phyloP scores from a whole-genome alignment of 2,888 invertebrate genomes.

The Tiliacea citrago region DNA sequence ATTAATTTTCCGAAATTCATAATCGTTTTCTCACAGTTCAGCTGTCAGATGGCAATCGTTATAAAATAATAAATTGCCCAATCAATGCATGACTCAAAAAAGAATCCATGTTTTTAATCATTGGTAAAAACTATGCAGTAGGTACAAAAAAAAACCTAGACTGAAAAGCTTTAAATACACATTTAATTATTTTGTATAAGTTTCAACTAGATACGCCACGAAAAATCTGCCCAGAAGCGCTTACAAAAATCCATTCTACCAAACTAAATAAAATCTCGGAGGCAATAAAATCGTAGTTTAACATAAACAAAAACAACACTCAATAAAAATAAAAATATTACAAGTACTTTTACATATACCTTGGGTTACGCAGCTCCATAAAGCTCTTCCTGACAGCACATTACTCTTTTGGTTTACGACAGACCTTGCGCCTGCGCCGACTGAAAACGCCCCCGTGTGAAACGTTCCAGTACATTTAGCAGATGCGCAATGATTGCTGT shows the following conservation, averaged over 20 bases:
- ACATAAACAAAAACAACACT: background rate
- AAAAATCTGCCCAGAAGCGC: background rate
- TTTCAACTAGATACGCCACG: background rate
- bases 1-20: background rate
- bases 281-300: background rate
- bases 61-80: constrained; percentile 38
- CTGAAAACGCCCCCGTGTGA: constrained; percentile 51
- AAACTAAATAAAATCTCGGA: background rate
- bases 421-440: constrained; percentile 22
- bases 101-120: constrained; percentile 9
- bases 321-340: constrained; percentile 7
- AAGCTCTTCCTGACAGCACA: constrained; percentile 13
- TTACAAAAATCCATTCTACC: background rate
- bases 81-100: constrained; percentile 27
- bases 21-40: constrained; percentile 25
- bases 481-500: constrained; percentile 21
- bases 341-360: background rate
- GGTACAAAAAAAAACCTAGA: background rate
- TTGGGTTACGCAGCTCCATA: background rate
- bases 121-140: background rate
- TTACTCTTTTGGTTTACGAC: constrained; percentile 48
- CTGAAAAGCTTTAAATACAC: background rate
- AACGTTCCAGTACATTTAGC: constrained; percentile 44
- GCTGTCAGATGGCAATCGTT: constrained; percentile 24
- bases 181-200: background rate